Conservation (phyloP, 2,888 invertebrate species). For the Stenoptilia bipunctidactyla region DNA sequence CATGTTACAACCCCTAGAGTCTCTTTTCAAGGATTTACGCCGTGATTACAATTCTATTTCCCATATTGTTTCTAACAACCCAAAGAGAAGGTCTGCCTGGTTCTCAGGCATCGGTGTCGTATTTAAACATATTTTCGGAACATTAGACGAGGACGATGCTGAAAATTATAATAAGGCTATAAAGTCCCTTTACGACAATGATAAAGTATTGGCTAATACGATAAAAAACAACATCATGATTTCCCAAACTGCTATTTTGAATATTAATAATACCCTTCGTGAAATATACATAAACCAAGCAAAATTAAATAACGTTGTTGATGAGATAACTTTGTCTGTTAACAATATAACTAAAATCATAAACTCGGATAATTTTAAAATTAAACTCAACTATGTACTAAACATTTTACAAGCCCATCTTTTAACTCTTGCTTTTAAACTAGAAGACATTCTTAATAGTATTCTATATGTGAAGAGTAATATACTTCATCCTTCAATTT, state of each 20-base stretch:
- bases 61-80: neutral
- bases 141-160: constrained; percentile 4
- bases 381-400: constrained; percentile 4
- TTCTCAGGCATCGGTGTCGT: constrained; percentile 15
- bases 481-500: constrained; percentile 9
- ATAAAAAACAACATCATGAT: constrained; percentile 2
- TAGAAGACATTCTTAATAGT: constrained; percentile 7
- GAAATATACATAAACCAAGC: neutral
- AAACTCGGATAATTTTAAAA: constrained; percentile 3
- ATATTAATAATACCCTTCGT: neutral
- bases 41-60: neutral
- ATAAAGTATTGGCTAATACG: neutral
- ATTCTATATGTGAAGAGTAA: constrained; percentile 6
- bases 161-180: constrained; percentile 2
- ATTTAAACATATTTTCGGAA: constrained; percentile 11
- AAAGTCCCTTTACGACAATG: neutral
- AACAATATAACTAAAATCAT: neutral
- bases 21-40: neutral
- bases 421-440: constrained; percentile 11
- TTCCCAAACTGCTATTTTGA: neutral
- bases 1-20: constrained; percentile 1
- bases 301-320: neutral
- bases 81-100: constrained; percentile 16
- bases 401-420: constrained; percentile 9
- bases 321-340: neutral